These are phyloP conservation scores for Hirtodrosophila trivittata DNA, from an alignment of 2,888 invertebrate species.

Conservation along the genomic window DNA sequence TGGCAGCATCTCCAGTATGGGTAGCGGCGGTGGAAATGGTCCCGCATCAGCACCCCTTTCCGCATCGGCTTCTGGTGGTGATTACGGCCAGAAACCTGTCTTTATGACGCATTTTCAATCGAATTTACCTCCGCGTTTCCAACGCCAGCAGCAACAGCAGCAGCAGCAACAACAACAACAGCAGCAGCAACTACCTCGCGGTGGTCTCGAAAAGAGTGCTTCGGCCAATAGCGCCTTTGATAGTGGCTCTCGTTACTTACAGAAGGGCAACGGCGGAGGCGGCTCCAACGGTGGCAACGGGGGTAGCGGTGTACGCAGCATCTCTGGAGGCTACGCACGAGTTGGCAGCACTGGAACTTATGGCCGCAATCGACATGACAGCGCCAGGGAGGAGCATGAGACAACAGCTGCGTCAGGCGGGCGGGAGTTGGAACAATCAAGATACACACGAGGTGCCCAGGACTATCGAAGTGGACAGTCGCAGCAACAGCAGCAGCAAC, in stretches of 20 bases:
- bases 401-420: slow-evolving; percentile 24
- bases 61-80: slow-evolving; percentile 59
- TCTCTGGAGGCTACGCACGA: slow-evolving; percentile 54
- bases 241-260: slow-evolving; percentile 65
- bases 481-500: no score
- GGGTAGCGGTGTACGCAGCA: slow-evolving; percentile 57
- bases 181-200: no score
- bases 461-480: slow-evolving; percentile 56
- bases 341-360: slow-evolving; percentile 37
- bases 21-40: slow-evolving; percentile 49
- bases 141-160: slow-evolving; percentile 87
- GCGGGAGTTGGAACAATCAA: slow-evolving; percentile 49
- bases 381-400: slow-evolving; percentile 62
- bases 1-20: slow-evolving; percentile 62
- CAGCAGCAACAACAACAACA: no score
- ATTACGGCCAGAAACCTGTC: slow-evolving; percentile 69
- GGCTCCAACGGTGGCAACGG: slow-evolving; percentile 18
- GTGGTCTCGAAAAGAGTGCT: slow-evolving; percentile 72
- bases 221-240: slow-evolving; percentile 77
- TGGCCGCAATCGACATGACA: slow-evolving; percentile 64
- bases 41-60: slow-evolving; percentile 17
- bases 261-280: slow-evolving; percentile 61
- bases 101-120: slow-evolving; percentile 91
- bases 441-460: slow-evolving; percentile 52
- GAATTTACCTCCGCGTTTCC: slow-evolving; percentile 93